phyloP scores from a whole-genome alignment of 2,888 invertebrate species.

The Erpobdella octoculata region DNA sequence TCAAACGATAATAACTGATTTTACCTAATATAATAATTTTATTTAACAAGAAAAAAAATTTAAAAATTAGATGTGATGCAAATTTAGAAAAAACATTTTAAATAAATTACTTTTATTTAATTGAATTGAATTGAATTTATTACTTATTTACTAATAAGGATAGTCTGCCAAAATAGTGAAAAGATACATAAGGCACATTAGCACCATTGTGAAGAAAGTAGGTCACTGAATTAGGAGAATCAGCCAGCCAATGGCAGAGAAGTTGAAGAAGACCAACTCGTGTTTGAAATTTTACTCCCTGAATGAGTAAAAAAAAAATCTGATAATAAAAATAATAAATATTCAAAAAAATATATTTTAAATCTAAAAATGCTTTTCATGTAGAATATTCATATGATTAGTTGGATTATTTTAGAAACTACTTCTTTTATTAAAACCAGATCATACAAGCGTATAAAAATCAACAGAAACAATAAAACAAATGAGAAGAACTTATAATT shows the following conservation, averaged over 20 bases:
- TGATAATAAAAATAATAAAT: background rate
- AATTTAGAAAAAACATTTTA: too few relatives aligned
- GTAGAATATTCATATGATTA: background rate
- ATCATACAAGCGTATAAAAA: too few relatives aligned
- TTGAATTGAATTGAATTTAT: background rate
- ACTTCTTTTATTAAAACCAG: background rate
- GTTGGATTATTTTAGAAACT: background rate
- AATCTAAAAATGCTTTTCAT: background rate
- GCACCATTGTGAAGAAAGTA: conserved; percentile 67
- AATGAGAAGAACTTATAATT: background rate
- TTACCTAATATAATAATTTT: too few relatives aligned
- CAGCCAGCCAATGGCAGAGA: conserved; percentile 75
- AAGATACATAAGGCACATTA: conserved; percentile 68
- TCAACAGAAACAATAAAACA: background rate
- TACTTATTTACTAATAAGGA: background rate
- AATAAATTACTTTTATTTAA: too few relatives aligned
- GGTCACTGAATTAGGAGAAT: conserved; percentile 74
- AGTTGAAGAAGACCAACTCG: conserved; percentile 84
- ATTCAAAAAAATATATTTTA: background rate
- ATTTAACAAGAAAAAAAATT: too few relatives aligned
- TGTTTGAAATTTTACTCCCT: conserved; percentile 68
- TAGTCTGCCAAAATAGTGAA: background rate
- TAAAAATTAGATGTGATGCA: too few relatives aligned
- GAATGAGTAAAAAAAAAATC: background rate
- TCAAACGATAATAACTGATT: too few relatives aligned